Percentiles rank a stretch among this genome's conserved stretches.
Evolutionary conservation across 2,797 vertebrate species (phyloP).

Genomic region (Catharus ustulatus): DNA sequence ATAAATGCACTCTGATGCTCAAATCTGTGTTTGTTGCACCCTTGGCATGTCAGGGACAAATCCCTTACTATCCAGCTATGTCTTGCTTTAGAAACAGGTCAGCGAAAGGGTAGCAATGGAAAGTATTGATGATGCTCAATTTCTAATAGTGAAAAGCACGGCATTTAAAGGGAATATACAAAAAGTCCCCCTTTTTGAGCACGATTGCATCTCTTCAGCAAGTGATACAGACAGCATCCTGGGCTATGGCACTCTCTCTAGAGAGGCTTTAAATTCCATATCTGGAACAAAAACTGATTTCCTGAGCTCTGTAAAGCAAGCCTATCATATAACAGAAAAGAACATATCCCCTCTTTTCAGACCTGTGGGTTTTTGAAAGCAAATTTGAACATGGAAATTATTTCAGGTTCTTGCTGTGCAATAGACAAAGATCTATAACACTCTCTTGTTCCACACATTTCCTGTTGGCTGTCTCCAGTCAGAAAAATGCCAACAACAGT

Average conservation of each 20-base stretch:
- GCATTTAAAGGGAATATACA: background rate
- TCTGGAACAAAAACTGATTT: background rate
- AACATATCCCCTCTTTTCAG: background rate
- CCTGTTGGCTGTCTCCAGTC: background rate
- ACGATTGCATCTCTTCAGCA: background rate
- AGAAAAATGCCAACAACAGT: background rate
- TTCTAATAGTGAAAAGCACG: background rate
- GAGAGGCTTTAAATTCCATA: background rate
- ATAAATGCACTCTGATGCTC: background rate
- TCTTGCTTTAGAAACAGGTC: background rate
- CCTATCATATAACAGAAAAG: background rate
- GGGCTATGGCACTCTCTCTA: background rate
- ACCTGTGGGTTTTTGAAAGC: background rate
- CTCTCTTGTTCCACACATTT: background rate
- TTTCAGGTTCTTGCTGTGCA: background rate
- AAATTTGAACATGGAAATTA: background rate
- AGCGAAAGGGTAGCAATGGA: background rate
- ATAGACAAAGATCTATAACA: background rate
- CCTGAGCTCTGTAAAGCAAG: background rate
- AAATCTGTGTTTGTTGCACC: background rate
- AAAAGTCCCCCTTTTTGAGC: background rate
- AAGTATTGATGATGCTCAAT: accelerated
- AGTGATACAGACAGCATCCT: background rate
- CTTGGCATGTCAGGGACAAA: background rate
- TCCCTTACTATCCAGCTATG: background rate